Evolutionary conservation across 2,888 invertebrate species (phyloP), one percentile per base, ranked within the genome.

Genomic region (Drosophila cracens): DNA sequence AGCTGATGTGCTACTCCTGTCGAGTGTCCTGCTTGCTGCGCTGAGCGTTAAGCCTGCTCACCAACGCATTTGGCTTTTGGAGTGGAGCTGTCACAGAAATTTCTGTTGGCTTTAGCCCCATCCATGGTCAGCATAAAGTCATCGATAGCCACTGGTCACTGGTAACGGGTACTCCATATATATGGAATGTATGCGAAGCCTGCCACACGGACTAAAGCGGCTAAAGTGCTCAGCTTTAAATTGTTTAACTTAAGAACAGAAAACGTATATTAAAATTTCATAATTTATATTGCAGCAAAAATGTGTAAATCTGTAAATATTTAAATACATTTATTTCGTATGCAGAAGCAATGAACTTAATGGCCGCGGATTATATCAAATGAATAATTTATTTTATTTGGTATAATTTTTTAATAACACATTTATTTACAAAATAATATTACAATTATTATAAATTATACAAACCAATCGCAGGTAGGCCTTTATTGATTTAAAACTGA

Each of bases 21-120:
- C 51, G 54, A 77, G 58, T 43, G 64, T 36, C 36, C 25, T 36
- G 36, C 4, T 52, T 72, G 62, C 81, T 77, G 78, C 78, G 53
- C 56, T 60, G 69, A 74, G 56, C 57, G 52, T 65, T 83, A 89
- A 88, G 82, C 84, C 84, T 67, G 67, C 82, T 70, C 82, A 69
- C 38, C 69, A 75, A 62, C 65, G 78, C 68, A 56, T 67, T 76
- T 78, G 67, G 65, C 68, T 67, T 60, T 82, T 85, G 40, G 82
- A 75, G 86, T 73, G 89, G 33, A 29, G 52, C 89, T 87, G 83
- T 89, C 83, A 82, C 79, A 79, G 53, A 73, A 73, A 68, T 72
- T 70, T 72, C 57, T 70, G 60, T 69, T 53, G 53, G 63, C 67
- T 70, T 65, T 73, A 59, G 58, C 65, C 72, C 13, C 27, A 36